phyloP scores from a whole-genome alignment of 2,113 vertebrate species.

The Arothron firmamentum region DNA sequence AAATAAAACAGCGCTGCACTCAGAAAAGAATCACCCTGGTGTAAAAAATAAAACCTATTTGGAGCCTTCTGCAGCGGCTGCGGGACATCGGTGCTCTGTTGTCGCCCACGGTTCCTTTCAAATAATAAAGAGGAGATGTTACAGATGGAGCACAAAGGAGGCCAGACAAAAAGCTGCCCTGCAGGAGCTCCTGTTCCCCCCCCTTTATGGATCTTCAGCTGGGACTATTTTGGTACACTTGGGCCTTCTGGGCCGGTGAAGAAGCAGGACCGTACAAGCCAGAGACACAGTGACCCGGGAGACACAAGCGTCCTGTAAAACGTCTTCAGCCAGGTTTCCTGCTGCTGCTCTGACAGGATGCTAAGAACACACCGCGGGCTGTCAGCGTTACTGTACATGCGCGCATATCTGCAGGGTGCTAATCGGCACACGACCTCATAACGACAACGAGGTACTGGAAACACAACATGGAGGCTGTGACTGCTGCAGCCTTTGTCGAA shows the following conservation, averaged over 20 bases:
- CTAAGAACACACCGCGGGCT: background rate
- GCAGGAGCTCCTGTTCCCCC: conserved; percentile 43
- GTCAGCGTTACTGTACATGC: background rate
- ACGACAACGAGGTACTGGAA: conserved; percentile 51
- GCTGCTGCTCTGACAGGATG: background rate
- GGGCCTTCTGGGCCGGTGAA: conserved; percentile 38
- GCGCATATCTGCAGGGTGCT: background rate
- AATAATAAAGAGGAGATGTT: conserved; percentile 24
- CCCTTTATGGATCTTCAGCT: conserved; percentile 51
- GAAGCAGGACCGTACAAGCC: conserved; percentile 3
- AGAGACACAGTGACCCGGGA: background rate
- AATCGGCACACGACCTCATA: conserved; percentile 31
- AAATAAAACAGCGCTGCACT: too few species aligned
- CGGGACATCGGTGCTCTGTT: background rate
- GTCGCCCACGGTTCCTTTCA: conserved; percentile 30
- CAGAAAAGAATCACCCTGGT: too few species aligned
- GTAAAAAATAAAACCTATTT: too few species aligned
- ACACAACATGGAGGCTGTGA: conserved; percentile 17
- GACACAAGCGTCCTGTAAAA: background rate
- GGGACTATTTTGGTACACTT: conserved; percentile 58
- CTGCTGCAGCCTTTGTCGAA: background rate
- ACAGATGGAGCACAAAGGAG: conserved; percentile 33
- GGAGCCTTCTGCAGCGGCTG: too few species aligned
- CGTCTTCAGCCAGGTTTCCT: background rate
- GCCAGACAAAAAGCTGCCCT: conserved; percentile 39